Evolutionary conservation across 2,888 invertebrate genomes (phyloP), one percentile per base, ranked within the genome.

Genomic region (Orthosia cruda): DNA sequence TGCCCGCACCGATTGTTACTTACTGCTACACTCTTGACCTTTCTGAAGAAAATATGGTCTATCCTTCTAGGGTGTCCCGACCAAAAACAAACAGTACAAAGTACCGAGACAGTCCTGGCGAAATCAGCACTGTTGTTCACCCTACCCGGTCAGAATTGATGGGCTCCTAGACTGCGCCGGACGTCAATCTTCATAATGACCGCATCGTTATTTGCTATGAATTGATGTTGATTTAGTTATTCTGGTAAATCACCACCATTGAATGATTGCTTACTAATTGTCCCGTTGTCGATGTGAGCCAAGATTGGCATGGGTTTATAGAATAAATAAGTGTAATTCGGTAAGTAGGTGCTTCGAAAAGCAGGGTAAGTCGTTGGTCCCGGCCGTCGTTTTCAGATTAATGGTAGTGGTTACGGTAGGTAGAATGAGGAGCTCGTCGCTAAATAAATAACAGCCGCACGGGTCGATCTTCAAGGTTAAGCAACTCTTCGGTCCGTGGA

Each of bases 141-240:
- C 71, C 71, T 83, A 87, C 20, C 57, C 74, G 82, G 88, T 87
- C 87, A 86, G 89, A 92, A 93, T 94, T 93, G 93, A 94, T 92
- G 91, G 87, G 83, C 84, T 85, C 84, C 87, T 84, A 80, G 88
- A 87, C 86, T 84, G 81, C 80, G 86, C 81, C 85, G 80, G 85
- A 90, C 90, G 93, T 94, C 94, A 93, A 92, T 94, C 94, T 92
- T 93, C 88, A 93, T 94, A 92, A 93, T 90, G 92, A 92, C 84
- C 84, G 80, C 85, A 81, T 61, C 83, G 87, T 88, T 87, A 90
- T 91, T 89, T 83, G 84, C 86, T 87, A 89, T 86, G 85, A 89
- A 89, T 91, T 87, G 89, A 85, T 83, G 84, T 83, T 87, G 86
- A 87, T 88, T 89, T 76, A 83, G 77, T 88, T 85, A 86, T 81